These are phyloP conservation scores for Hozukius guyotensis DNA, from an alignment of 2,797 vertebrate genomes.

Conservation along the genomic window DNA sequence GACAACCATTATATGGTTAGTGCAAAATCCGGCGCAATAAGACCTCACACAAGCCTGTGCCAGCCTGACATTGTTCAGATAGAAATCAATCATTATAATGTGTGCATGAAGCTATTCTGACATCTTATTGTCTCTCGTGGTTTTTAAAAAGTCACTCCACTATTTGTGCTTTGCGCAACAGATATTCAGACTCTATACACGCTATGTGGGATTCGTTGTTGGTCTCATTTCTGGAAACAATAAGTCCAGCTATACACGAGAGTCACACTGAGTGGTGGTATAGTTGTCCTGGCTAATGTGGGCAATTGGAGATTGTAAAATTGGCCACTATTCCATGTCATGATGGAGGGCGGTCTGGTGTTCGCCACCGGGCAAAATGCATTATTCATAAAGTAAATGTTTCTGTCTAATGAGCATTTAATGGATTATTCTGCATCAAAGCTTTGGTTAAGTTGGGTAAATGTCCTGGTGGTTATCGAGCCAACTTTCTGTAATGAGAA, in stretches of 20 bases:
- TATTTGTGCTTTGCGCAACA: not conserved
- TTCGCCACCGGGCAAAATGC: conserved; percentile 72
- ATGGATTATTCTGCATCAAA: conserved; percentile 76
- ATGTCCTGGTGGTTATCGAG: conserved; percentile 46
- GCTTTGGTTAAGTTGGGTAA: conserved; percentile 49
- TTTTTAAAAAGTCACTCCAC: conserved; percentile 1
- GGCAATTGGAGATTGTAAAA: conserved; percentile 30
- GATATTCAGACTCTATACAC: not conserved
- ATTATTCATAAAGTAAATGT: conserved; percentile 77
- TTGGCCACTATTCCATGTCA: conserved; percentile 40
- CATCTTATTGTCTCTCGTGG: conserved; percentile 7
- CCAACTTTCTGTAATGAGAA: conserved; percentile 42
- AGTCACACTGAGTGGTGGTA: not conserved
- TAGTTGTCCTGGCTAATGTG: conserved; percentile 15
- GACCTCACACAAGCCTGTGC: not conserved
- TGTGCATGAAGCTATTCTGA: not conserved
- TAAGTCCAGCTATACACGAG: not conserved
- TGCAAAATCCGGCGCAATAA: not conserved
- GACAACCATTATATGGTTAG: too few species aligned
- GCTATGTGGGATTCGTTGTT: not conserved
- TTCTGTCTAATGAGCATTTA: conserved; percentile 73
- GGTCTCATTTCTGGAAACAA: conserved; percentile 37
- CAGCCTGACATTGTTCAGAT: not conserved
- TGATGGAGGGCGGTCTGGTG: conserved; percentile 34
- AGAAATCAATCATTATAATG: not conserved